Base-by-base conservation (phyloP, 2,888 invertebrate species). In the Netelia melanura region DNA sequence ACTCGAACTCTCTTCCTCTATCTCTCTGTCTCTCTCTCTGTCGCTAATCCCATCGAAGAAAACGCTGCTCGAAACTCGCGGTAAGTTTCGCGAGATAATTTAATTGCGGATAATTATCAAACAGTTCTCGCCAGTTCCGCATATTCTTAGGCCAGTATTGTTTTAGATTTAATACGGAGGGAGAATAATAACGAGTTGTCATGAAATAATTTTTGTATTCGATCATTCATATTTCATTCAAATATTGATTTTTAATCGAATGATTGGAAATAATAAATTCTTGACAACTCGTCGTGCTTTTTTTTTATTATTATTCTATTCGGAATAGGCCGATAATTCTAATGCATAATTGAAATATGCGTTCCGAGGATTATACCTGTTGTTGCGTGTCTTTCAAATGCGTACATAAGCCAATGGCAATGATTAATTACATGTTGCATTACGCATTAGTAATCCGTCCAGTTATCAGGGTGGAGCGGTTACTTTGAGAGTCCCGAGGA, bases 391-490 rank as follows among this genome's bases (percentile, higher is more conserved):
- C 14, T 14, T 14, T 14, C 48, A 48, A 48, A 48, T 2, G 21
- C 17, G n/a, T 10, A 17, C 8, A 65, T 43, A 38, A 1, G 30
- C 38, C 0, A 30, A 30, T 67, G 11, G 43, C 54, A 58, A 58
- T 76, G 38, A 6, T 54, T 23, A 76, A 76, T 76, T 76, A 76
- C 65, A 43, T 11, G 56, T 56, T 64, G 78, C 14, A 38, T 79
- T 72, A 44, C 71, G 65, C 72, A 79, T 48, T 6, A 61, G 79
- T 21, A 71, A 79, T 62, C 54, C 72, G 64, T 25, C 54, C 62
- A 79, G 54, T 79, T 71, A 79, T 79, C 64, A 65, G 21, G 58
- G 71, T 23, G 62, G 43, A 30, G 52, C 61, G 58, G 68, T 77
- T 61, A 68, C 61, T 56, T 61, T 44, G 62, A 64, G 23, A 30